Conservation (phyloP, 2,888 invertebrate genomes). For the Fragum fragum region DNA sequence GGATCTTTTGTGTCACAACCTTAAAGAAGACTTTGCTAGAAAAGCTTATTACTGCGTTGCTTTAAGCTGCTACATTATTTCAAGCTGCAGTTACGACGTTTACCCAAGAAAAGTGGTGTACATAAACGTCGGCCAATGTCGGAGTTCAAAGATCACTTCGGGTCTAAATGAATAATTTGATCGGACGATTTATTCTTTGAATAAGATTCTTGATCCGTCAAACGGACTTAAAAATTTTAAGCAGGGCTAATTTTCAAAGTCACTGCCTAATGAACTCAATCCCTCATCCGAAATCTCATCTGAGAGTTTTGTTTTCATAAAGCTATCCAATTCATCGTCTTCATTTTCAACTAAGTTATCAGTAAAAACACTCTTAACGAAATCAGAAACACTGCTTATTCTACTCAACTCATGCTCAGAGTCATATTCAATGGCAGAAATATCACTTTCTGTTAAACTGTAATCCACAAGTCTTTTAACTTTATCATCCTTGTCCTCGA, state of each 20-base stretch:
- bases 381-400: conserved; percentile 48
- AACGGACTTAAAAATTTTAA: no score
- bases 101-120: no score
- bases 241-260: conserved; percentile 47
- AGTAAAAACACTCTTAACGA: conserved; percentile 46
- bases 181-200: no score
- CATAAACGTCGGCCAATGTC: no score
- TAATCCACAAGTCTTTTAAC: conserved; percentile 54
- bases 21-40: no score
- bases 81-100: no score
- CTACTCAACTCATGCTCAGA: conserved; percentile 26
- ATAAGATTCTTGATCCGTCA: no score
- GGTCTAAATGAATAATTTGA: no score
- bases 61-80: no score
- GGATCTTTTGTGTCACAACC: no score
- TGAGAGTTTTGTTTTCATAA: conserved; percentile 59
- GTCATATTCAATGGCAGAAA: conserved; percentile 14
- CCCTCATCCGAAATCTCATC: conserved; percentile 65
- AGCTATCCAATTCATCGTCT: conserved; percentile 63
- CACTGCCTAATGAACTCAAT: conserved; percentile 61
- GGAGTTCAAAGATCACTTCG: no score
- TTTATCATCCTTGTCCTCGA: not conserved
- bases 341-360: conserved; percentile 36
- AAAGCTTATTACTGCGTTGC: not conserved
- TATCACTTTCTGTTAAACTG: conserved; percentile 55